Evolutionary conservation across 2,888 invertebrate species (phyloP).

Genomic region (Parapristionchus giblindavisi): DNA sequence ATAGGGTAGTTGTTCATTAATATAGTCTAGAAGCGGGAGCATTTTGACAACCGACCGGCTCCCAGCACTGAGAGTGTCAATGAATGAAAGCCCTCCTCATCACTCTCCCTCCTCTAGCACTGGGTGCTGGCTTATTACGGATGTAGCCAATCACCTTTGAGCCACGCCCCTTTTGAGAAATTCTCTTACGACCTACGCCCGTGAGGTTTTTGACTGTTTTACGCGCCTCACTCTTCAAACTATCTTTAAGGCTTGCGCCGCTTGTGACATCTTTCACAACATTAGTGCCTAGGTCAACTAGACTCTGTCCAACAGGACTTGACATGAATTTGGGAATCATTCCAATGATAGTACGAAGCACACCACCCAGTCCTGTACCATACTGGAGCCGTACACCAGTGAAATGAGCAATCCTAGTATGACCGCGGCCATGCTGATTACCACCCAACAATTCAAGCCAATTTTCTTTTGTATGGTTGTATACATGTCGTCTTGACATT

Average conservation of each 20-base stretch:
- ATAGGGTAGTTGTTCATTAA: conserved; percentile 12
- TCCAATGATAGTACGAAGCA: not conserved
- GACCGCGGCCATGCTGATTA: not conserved
- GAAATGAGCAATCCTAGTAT: conserved; percentile 2
- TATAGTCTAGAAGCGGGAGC: not conserved
- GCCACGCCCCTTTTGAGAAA: not conserved
- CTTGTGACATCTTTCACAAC: not conserved
- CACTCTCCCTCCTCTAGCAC: no score
- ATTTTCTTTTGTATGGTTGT: not conserved
- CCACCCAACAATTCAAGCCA: not conserved
- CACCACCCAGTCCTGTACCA: not conserved
- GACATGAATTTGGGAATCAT: not conserved
- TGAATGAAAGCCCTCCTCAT: conserved; percentile 2
- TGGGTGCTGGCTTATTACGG: not conserved
- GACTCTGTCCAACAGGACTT: not conserved
- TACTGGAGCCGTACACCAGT: not conserved
- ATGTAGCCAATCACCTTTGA: not conserved
- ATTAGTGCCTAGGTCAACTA: not conserved
- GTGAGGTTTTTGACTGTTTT: not conserved
- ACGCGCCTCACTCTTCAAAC: not conserved
- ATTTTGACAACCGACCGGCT: not conserved
- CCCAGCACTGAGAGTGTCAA: no score
- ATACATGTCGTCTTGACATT: not conserved
- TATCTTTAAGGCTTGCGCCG: not conserved
- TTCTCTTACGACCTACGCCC: not conserved